Evolutionary conservation across 2,888 invertebrate genomes (phyloP).

Genomic region (Drepanosiphum platanoidis): DNA sequence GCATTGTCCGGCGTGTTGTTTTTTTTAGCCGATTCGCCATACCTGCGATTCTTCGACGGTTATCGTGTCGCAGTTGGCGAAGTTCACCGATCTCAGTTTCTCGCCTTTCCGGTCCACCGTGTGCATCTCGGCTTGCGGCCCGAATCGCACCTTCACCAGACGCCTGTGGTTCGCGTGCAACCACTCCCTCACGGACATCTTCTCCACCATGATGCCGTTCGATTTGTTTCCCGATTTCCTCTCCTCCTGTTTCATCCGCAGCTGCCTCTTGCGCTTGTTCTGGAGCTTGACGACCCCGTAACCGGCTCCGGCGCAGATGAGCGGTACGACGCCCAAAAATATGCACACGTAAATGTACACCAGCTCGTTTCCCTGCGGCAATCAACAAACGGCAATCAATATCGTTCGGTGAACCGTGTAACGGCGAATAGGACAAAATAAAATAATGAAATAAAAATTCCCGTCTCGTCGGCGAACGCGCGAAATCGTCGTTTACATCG

Average conservation of each 20-base stretch:
- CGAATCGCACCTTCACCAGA: slow-evolving; percentile 87
- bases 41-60: slow-evolving; percentile 92
- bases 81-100: slow-evolving; percentile 82
- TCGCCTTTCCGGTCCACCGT: slow-evolving; percentile 93
- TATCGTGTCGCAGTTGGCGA: slow-evolving; percentile 80
- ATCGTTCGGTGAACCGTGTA: too few species aligned
- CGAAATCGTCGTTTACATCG: too few species aligned
- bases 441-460: too few species aligned
- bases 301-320: slow-evolving; percentile 89
- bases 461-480: too few species aligned
- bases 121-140: slow-evolving; percentile 86
- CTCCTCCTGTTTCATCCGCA: slow-evolving; percentile 86
- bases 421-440: too few species aligned
- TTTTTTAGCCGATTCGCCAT: slow-evolving; percentile 18
- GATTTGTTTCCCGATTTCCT: slow-evolving; percentile 66
- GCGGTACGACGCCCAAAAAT: slow-evolving; percentile 90
- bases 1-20: too few species aligned
- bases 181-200: slow-evolving; percentile 94
- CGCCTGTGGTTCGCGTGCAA: slow-evolving; percentile 91
- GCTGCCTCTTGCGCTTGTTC: slow-evolving; percentile 81
- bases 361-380: slow-evolving; percentile 87
- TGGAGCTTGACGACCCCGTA: slow-evolving; percentile 93
- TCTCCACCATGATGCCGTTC: slow-evolving; percentile 78
- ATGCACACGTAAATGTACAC: slow-evolving; percentile 97
- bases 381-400: slow-evolving; percentile 9